Base-by-base conservation (phyloP, 2,888 invertebrate species). In the Leptothorax acervorum region DNA sequence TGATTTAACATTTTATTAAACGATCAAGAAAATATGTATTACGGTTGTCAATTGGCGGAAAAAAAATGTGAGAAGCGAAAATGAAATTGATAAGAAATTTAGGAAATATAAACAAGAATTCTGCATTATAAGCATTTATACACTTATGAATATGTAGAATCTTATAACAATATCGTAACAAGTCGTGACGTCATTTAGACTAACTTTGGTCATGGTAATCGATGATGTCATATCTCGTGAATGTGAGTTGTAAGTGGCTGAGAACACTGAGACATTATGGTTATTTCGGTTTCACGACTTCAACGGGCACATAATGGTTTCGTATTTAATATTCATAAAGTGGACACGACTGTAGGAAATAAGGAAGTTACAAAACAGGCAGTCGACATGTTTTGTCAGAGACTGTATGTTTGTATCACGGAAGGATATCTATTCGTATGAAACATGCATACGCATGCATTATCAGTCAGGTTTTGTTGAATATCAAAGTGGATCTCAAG, bases 201-300 rank as follows among this genome's bases (percentile, higher is more conserved):
- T 84, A 82, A 82, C 48, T 74, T 83, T 28, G 45, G 76, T 63
- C 76, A 87, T 87, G 84, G 87, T 92, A 92, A 92, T 92, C 88
- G 89, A 83, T 93, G 92, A 93, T 88, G 90, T 93, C 91, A 92
- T 83, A 83, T 65, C 79, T 78, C 70, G 83, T 85, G 79, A 86
- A 88, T 71, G 82, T 28, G 42, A 68, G 85, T 79, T 82, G n/a
- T 18, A 53, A 82, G 23, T 79, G 60, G 51, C 39, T 18, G 55
- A 55, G 66, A 85, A 45, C 9, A 35, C 28, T 28, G 28, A 18
- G 55, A 60, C 28, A 45, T 23, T 60, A 51, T 39, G 70, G 8
- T 70, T 82, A 65, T 53, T 51, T 55, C 23, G 39, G 8, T 45
- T 74, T 66, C 42, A 60, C 23, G 31, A 42, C 15, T 23, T 45